Base-by-base conservation (phyloP, 2,113 vertebrate genomes). In the Microtus richardsoni region DNA sequence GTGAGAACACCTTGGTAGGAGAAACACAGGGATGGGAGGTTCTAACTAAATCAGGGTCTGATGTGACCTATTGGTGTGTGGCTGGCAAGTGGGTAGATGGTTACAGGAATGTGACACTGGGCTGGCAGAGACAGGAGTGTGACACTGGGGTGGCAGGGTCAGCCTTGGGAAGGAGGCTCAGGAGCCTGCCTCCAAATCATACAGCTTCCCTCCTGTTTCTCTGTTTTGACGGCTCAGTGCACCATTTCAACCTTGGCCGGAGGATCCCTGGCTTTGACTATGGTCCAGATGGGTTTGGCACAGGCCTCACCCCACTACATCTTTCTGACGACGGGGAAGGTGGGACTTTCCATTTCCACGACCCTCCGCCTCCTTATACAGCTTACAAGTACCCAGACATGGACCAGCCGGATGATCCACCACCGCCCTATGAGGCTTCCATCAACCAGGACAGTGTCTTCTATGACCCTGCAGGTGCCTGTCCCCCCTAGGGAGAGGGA, bases 311-410 rank as follows among this genome's bases (percentile, higher is more conserved):
- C 1, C 99, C 99, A 0, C 98, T 99, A 89, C 99, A 99, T 93
- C 99, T 99, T 75, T 99, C 99, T 2, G 99, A 99, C 0, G 99
- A 99, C 16, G 99, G 99, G 5, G 99, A 99, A 89, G 99, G 99
- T 2, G 99, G 99, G 0, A 99, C 99, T 28, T 99, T 99, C 98
- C 99, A 99, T 93, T 99, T 99, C 98, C 99, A 99, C 0, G 99
- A 99, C 98, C 99, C 99, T 0, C 99, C 99, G 0, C 99, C 99
- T 0, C 99, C 99, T 2, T 99, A 99, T 49, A 99, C 99, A 0
- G 99, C 99, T 5, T 99, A 99, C 98, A 99, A 99, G 97, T 99
- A 99, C 96, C 99, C 99, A 0, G 99, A 99, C 96, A 99, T 99
- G 90, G 99, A 99, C 79, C 99, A 99, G 93, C 99, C 99, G 0